Conservation (phyloP, 1,140 invertebrate genomes). For the Lamellibrachia luymesi region DNA sequence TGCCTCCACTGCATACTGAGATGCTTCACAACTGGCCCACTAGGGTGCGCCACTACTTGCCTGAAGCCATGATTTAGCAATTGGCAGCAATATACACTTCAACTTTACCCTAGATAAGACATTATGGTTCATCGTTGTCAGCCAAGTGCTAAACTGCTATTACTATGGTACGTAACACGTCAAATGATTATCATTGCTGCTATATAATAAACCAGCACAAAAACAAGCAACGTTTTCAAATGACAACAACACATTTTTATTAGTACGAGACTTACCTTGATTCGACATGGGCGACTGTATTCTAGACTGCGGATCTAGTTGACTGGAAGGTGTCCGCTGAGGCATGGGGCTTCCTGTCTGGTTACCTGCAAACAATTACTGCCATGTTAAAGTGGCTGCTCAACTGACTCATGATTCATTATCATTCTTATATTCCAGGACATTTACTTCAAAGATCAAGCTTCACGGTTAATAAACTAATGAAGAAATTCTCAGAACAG, state of each 20-base stretch:
- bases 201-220: not conserved
- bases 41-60: not conserved
- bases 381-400: not conserved
- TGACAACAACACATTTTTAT: not conserved
- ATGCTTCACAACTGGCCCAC: conserved; percentile 10
- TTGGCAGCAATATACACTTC: not conserved
- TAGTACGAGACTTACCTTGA: not conserved
- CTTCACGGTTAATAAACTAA: too few relatives aligned
- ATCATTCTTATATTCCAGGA: not conserved
- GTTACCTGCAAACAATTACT: conserved; percentile 15
- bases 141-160: not conserved
- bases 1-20: not conserved
- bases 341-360: conserved; percentile 67
- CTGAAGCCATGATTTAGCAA: not conserved
- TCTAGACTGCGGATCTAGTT: conserved; percentile 12
- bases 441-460: too few relatives aligned
- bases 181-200: not conserved
- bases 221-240: not conserved
- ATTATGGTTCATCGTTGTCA: not conserved
- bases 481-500: too few relatives aligned
- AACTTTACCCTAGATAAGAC: not conserved
- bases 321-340: conserved; percentile 81
- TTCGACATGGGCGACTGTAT: conserved; percentile 19
- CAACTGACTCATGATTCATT: not conserved
- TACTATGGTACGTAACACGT: not conserved